A percentile compares a stretch with the other conserved stretches of the same genome.
Conservation (phyloP, 2,113 vertebrate genomes). For the Synodontis membranacea region DNA sequence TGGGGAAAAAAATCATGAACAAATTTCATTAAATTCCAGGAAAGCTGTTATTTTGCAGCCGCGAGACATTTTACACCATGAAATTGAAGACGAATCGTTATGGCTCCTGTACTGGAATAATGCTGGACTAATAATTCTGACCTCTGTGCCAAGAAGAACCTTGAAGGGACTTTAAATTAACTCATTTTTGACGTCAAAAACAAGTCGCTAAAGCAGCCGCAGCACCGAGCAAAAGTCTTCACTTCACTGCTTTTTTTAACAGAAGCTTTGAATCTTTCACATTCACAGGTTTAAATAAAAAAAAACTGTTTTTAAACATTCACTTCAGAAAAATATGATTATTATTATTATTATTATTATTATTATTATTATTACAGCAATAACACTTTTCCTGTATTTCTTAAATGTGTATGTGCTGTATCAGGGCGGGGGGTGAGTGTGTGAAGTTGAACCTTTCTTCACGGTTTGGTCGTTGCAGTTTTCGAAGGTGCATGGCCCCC, state of each 20-base stretch:
- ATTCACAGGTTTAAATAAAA: not conserved
- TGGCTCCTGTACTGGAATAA: not conserved
- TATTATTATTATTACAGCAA: too few species aligned
- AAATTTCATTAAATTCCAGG: not conserved
- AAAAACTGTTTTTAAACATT: not conserved
- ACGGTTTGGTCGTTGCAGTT: conserved; percentile 87
- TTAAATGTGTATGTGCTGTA: not conserved
- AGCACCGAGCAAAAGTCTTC: not conserved
- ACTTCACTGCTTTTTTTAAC: not conserved
- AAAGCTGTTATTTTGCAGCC: conserved; percentile 17
- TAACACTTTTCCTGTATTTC: not conserved
- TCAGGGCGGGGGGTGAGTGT: not conserved
- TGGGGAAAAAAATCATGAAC: not conserved
- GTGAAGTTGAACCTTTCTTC: conserved; percentile 83
- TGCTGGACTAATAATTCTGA: conserved; percentile 21
- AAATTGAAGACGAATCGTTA: conserved; percentile 23
- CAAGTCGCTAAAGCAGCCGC: not conserved
- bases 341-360: too few species aligned
- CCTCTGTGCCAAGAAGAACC: not conserved
- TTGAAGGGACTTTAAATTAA: not conserved
- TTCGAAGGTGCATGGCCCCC: conserved; percentile 97
- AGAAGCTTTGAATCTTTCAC: not conserved
- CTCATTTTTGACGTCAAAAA: not conserved
- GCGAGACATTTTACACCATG: not conserved
- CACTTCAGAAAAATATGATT: not conserved